phyloP scores from a whole-genome alignment of 2,888 invertebrate genomes.

The Drosophila kambysellisi region DNA sequence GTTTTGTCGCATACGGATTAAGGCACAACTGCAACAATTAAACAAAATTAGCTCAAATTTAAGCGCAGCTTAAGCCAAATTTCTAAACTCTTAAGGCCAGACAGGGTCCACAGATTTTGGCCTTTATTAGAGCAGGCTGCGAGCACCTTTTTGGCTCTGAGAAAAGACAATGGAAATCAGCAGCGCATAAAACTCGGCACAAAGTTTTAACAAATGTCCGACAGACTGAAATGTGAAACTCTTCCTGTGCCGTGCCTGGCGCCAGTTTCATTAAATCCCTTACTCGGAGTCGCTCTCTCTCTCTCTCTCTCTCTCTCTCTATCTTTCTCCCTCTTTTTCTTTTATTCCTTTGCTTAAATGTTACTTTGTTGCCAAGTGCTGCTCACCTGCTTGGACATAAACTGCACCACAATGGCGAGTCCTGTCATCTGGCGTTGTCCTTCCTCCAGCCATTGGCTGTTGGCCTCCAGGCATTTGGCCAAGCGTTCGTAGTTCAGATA shows the following conservation, averaged over 20 bases:
- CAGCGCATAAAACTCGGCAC: constrained; percentile 37
- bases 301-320: neutral
- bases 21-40: constrained; percentile 72
- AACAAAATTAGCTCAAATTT: constrained; percentile 80
- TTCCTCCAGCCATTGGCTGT: constrained; percentile 34
- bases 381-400: constrained; percentile 91
- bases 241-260: constrained; percentile 41
- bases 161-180: constrained; percentile 43
- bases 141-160: constrained; percentile 1
- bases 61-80: constrained; percentile 77
- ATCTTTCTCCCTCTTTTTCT: neutral
- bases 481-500: constrained; percentile 71
- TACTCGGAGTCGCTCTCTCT: constrained; percentile 8
- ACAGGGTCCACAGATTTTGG: constrained; percentile 4
- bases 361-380: neutral
- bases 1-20: constrained; percentile 45
- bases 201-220: constrained; percentile 24
- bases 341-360: neutral
- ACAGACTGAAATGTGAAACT: constrained; percentile 6
- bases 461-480: constrained; percentile 54
- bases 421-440: constrained; percentile 91
- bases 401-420: constrained; percentile 93
- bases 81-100: constrained; percentile 23
- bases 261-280: constrained; percentile 55
- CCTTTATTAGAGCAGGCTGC: constrained; percentile 70